Evolutionary conservation across 2,888 invertebrate species (phyloP), one percentile per base, ranked within the genome.

Genomic region (Rhimphoctona megacephalus): DNA sequence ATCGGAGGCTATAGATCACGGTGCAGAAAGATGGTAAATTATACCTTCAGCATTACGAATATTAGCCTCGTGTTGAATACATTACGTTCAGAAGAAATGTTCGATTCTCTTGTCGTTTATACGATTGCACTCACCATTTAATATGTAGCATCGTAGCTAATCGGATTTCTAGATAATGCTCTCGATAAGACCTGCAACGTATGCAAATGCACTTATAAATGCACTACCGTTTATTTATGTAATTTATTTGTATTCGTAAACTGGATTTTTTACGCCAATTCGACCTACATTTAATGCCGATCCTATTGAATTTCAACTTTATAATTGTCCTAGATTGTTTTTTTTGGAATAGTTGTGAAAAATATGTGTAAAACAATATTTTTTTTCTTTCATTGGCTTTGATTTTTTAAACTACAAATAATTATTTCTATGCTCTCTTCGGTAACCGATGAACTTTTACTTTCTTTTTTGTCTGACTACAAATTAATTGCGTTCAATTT

Each of bases 151-250:
- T 69, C 74, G 52, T 70, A 69, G 73, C 61, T 74, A 80, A 84
- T 84, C 74, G 36, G 73, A 80, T 84, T 61, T 61, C 74, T 52
- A 84, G 80, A 84, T 84, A 84, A 84, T 80, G 69, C 74, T n/a
- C 80, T 76, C 30, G 84, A 84, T 84, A 70, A 84, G 69, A 69
- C 36, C 30, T 46, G 67, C 22, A 70, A 70, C 70, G 30, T 49
- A 49, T 70, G 70, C 49, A 70, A 49, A 25, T 22, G 8, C 70
- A 46, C 33, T 30, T 7, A 30, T 17, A 46, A 33, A n/a, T 52
- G n/a, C 17, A 74, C 39, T 36, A 39, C 36, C 54, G 17, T 54
- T n/a, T 8, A 25, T 69, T 43, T 25, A 46, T 43, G 1, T 22
- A 5, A 22, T 69, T 39, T 43, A 22, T 69, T 39, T n/a, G 6